Percentiles rank a stretch among this genome's conserved stretches.
Evolutionary conservation across 2,797 vertebrate species (phyloP).

Genomic region (Macroramphosus scolopax): DNA sequence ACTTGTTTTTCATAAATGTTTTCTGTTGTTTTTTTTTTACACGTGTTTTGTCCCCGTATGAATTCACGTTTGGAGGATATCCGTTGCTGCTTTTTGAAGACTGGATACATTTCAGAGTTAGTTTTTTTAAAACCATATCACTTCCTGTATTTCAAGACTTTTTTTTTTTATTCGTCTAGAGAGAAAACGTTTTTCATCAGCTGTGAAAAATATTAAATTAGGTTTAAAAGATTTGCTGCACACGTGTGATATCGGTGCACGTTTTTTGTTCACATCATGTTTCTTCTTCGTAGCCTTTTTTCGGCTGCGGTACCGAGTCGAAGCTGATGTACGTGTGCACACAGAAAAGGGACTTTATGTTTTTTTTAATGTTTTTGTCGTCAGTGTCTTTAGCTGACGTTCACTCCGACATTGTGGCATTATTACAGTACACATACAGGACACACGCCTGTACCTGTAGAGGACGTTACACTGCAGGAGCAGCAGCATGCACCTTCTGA

Average conservation of each 20-base stretch:
- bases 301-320: conserved; percentile 6
- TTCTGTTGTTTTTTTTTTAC: conserved; percentile 21
- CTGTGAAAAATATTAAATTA: conserved; percentile 12
- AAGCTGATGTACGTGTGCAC: conserved; percentile 27
- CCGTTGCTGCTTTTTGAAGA: conserved; percentile 50
- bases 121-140: conserved; percentile 48
- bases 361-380: conserved; percentile 3
- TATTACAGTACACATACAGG: no score
- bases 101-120: conserved; percentile 35
- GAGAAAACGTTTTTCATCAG: conserved; percentile 16
- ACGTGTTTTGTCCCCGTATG: conserved; percentile 20
- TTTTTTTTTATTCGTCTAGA: background rate
- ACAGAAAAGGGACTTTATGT: conserved; percentile 48
- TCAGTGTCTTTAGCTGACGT: background rate
- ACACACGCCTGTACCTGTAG: conserved; percentile 9
- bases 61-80: conserved; percentile 19
- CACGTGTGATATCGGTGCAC: conserved; percentile 6
- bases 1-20: conserved; percentile 35
- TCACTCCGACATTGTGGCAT: conserved; percentile 34
- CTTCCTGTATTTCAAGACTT: conserved; percentile 13
- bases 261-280: conserved; percentile 1
- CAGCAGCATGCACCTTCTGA: conserved; percentile 20
- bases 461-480: conserved; percentile 4
- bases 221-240: background rate
- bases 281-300: background rate